A percentile compares a stretch with the other conserved stretches of the same genome.
Evolutionary conservation across 2,888 invertebrate species (phyloP).

Genomic region (Napeogenes sylphis): DNA sequence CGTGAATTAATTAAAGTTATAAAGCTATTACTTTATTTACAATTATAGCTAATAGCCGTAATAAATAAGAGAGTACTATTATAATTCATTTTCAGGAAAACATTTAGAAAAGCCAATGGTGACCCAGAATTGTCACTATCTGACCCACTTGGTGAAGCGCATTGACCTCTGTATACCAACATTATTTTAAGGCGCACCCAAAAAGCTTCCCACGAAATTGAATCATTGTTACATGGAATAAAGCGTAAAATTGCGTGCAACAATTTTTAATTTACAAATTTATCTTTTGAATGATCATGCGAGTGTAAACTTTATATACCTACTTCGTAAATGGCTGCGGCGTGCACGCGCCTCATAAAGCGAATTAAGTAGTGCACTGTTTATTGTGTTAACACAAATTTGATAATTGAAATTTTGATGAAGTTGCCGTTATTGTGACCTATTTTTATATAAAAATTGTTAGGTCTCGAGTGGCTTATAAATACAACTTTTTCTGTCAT

Average conservation of each 20-base stretch:
- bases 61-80: slow-evolving; percentile 37
- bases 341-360: slow-evolving; percentile 31
- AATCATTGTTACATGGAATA: slow-evolving; percentile 37
- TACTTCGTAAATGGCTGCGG: slow-evolving; percentile 57
- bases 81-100: slow-evolving; percentile 59
- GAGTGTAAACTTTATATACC: slow-evolving; percentile 69
- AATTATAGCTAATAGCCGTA: slow-evolving; percentile 22
- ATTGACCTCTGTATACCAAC: slow-evolving; percentile 40
- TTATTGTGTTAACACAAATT: slow-evolving; percentile 34
- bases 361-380: slow-evolving; percentile 31
- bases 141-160: slow-evolving; percentile 59
- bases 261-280: slow-evolving; percentile 70
- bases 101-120: slow-evolving; percentile 49
- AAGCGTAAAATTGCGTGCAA: slow-evolving; percentile 40
- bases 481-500: not conserved
- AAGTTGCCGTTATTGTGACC: not conserved
- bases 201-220: slow-evolving; percentile 39
- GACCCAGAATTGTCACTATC: slow-evolving; percentile 63
- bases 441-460: slow-evolving; percentile 1
- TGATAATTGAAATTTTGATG: slow-evolving; percentile 12
- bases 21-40: slow-evolving; percentile 18
- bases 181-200: slow-evolving; percentile 67
- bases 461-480: not conserved
- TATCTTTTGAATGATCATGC: slow-evolving; percentile 72
- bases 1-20: slow-evolving; percentile 18